Evolutionary conservation across 2,888 invertebrate genomes (phyloP).

Genomic region (Chelonus formosanus): DNA sequence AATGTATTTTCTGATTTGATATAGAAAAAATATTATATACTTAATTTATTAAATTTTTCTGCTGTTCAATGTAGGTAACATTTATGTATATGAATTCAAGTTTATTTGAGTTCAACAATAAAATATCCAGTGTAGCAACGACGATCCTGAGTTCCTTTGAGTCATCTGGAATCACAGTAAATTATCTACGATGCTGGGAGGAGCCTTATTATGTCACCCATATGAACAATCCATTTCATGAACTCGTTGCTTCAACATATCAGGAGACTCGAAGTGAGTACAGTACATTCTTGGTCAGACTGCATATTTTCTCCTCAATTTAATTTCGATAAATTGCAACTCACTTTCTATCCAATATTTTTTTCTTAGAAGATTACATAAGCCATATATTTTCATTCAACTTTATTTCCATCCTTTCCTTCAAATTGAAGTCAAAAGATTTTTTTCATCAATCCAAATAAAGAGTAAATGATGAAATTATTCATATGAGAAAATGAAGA

Average conservation of each 20-base stretch:
- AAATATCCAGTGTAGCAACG: constrained; percentile 72
- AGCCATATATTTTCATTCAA: background rate
- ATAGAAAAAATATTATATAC: background rate
- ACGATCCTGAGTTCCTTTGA: constrained; percentile 79
- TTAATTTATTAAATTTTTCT: background rate
- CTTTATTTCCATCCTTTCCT: too few species aligned
- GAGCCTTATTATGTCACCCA: constrained; percentile 84
- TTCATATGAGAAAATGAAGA: background rate
- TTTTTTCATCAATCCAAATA: background rate
- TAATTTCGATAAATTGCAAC: constrained; percentile 1
- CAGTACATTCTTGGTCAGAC: background rate
- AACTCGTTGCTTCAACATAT: constrained; percentile 83
- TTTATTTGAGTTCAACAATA: constrained; percentile 77
- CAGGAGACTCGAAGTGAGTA: constrained; percentile 87
- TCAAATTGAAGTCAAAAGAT: too few species aligned
- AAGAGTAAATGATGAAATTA: background rate
- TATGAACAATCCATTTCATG: constrained; percentile 84
- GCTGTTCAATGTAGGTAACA: constrained; percentile 71
- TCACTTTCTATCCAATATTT: background rate
- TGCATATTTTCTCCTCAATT: constrained; percentile 14
- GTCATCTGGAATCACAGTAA: constrained; percentile 76
- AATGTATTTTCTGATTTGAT: background rate
- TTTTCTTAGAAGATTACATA: background rate
- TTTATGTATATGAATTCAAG: constrained; percentile 84
- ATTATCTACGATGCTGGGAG: constrained; percentile 72